A percentile compares a stretch with the other conserved stretches of the same genome.
Evolutionary conservation across 2,113 vertebrate species (phyloP).

Genomic region (Sminthopsis crassicaudata): DNA sequence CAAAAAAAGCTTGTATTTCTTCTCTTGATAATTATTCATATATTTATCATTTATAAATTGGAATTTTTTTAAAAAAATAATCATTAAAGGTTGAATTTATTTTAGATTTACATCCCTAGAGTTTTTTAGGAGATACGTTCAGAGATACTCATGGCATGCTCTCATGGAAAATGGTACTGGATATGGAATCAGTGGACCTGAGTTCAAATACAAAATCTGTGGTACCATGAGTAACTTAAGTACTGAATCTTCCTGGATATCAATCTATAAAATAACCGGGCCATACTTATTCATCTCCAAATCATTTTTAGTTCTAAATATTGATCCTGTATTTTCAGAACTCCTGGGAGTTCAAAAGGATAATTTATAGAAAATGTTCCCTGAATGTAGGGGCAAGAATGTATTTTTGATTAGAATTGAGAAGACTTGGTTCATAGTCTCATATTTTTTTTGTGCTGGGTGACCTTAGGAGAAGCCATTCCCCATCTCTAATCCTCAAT

Average conservation of each 20-base stretch:
- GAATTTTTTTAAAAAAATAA: too few species aligned
- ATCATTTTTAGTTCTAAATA: not conserved
- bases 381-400: not conserved
- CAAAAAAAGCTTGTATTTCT: not conserved
- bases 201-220: not conserved
- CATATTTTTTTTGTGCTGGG: not conserved
- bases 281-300: not conserved
- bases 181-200: not conserved
- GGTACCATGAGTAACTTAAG: not conserved
- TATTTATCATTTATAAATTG: not conserved
- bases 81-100: not conserved
- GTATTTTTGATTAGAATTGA: not conserved
- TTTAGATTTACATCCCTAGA: not conserved
- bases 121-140: not conserved
- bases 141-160: not conserved
- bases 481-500: not conserved
- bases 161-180: not conserved
- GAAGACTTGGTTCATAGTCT: not conserved
- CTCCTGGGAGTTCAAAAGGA: not conserved
- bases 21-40: not conserved
- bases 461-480: not conserved
- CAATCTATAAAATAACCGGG: not conserved
- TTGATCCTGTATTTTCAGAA: not conserved
- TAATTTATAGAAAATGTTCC: not conserved
- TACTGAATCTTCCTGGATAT: not conserved